Conservation (phyloP, 2,888 invertebrate genomes). For the Homarus gammarus region DNA sequence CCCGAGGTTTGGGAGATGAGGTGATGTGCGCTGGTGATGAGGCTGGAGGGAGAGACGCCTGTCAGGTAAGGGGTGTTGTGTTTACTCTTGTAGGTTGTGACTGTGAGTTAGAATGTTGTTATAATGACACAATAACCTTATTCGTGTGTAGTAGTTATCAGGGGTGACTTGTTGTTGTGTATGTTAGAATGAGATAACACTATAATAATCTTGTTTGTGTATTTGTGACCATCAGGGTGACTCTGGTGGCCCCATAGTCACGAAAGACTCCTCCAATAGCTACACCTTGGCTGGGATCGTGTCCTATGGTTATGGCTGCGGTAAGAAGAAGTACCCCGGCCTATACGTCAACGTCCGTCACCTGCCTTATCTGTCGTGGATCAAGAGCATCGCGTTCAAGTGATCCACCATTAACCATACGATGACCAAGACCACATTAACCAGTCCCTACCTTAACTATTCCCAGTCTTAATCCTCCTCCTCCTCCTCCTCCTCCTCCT, state of each 20-base stretch:
- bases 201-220: neutral
- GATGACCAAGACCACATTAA: too few species aligned
- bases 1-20: constrained; percentile 45
- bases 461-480: too few species aligned
- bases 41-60: constrained; percentile 47
- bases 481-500: too few species aligned
- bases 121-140: too few species aligned
- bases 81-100: too few species aligned
- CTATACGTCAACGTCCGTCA: constrained; percentile 46
- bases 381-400: constrained; percentile 46
- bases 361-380: constrained; percentile 30
- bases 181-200: neutral
- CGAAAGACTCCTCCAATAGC: neutral
- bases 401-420: too few species aligned
- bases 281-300: constrained; percentile 36
- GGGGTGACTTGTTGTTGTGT: too few species aligned
- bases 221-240: constrained; percentile 27
- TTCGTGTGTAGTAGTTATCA: too few species aligned
- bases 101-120: too few species aligned
- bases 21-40: constrained; percentile 48
- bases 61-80: constrained; percentile 31
- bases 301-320: constrained; percentile 59
- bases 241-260: constrained; percentile 25
- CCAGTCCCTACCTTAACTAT: too few species aligned
- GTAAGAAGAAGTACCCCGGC: constrained; percentile 44